Conservation (phyloP, 2,113 vertebrate genomes). For the Ariopsis seemanni region DNA sequence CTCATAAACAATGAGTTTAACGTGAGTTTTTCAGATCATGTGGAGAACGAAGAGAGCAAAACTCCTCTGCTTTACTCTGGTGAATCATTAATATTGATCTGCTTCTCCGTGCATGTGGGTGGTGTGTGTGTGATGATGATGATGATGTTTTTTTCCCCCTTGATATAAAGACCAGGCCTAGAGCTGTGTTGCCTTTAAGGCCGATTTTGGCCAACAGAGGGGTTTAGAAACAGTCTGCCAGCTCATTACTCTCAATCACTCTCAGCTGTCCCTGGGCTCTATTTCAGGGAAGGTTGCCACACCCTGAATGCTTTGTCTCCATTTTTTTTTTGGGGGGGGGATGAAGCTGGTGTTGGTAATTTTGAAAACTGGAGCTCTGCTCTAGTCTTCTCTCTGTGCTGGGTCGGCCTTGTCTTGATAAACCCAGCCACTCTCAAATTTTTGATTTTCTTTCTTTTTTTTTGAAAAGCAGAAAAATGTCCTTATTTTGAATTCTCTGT, state of each 20-base stretch:
- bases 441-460: not conserved
- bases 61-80: not conserved
- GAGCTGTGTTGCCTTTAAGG: not conserved
- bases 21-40: not conserved
- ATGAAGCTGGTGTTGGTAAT: not conserved
- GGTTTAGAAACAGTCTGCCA: not conserved
- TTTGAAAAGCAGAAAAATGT: too few species aligned
- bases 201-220: not conserved
- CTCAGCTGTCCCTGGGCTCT: not conserved
- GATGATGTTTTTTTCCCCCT: not conserved
- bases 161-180: not conserved
- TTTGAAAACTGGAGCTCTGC: not conserved
- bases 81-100: constrained; percentile 28
- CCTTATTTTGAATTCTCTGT: not conserved
- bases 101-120: not conserved
- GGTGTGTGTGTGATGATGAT: not conserved
- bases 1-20: not conserved
- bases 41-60: not conserved
- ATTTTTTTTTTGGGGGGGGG: not conserved
- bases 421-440: not conserved
- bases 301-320: not conserved
- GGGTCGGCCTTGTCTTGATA: not conserved
- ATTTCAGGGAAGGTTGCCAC: not conserved
- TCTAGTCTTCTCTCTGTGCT: not conserved
- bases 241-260: not conserved